Base-by-base conservation (phyloP, 1,140 invertebrate genomes). In the Maconellicoccus hirsutus region DNA sequence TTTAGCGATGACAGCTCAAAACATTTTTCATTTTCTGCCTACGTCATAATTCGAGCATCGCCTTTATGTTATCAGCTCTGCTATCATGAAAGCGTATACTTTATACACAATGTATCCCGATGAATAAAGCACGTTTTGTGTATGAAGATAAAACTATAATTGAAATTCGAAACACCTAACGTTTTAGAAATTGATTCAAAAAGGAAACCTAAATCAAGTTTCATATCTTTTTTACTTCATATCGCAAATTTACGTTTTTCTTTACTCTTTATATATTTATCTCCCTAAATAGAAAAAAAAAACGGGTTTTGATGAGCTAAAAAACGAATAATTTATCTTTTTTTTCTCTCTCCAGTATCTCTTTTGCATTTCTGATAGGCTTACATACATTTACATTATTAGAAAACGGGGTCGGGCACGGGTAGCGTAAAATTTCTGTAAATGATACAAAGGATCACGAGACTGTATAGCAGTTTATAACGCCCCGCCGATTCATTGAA, bases 361-460 rank as follows among this genome's bases (percentile, higher is more conserved):
- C 61, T 66, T 66, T 66, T 66, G 61, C 61, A 66, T 66, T 66
- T 66, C 61, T 66, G 61, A 66, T 66, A 66, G 61, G 61, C 61
- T 66, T 66, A 66, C 61, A 25, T 66, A 66, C 61, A 66, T 66
- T 66, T 66, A 26, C 61, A 66, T 66, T 66, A 66, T 66, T 66
- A 25, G 25, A 66, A 12, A 19, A 22, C 10, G 16, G 61, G 25
- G 21, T 66, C 22, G 21, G 42, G 8, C 19, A 12, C 21, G 61
- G 61, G 61, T 26, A 66, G 25, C 22, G 61, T 25, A 25, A 66
- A 66, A 66, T 66, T 66, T 66, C 61, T 66, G 61, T 66, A 66
- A 66, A 66, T 66, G 61, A 66, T 66, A 66, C 61, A 66, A 66
- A 66, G 61, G 61, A 66, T 66, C 61, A 66, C 21, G 61, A 25